These are phyloP conservation scores for Baccha elongata DNA, from an alignment of 2,888 invertebrate genomes.

Conservation along the genomic window DNA sequence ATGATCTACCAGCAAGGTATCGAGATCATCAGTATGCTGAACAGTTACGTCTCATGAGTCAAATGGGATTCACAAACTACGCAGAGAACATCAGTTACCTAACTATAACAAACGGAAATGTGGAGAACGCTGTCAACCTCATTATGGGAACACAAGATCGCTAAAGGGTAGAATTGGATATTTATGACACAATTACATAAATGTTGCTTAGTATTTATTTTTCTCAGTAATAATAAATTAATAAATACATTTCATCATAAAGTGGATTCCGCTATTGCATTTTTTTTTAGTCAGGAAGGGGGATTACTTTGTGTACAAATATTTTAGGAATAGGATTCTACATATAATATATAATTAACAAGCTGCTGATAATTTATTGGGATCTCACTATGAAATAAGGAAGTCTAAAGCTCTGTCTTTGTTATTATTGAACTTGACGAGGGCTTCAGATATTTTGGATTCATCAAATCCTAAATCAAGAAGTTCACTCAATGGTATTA, in stretches of 20 bases:
- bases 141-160: constrained; percentile 85
- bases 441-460: constrained; percentile 88
- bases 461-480: constrained; percentile 93
- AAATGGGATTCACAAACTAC: constrained; percentile 95
- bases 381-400: constrained; percentile 86
- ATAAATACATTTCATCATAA: constrained; percentile 71
- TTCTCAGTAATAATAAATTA: constrained; percentile 71
- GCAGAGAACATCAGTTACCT: constrained; percentile 92
- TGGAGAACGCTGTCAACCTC: constrained; percentile 95
- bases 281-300: constrained; percentile 15
- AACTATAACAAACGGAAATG: constrained; percentile 89
- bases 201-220: constrained; percentile 69
- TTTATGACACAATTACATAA: neutral
- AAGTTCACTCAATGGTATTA: constrained; percentile 89
- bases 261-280: constrained; percentile 53
- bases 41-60: constrained; percentile 91
- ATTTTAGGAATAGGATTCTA: constrained; percentile 8
- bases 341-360: constrained; percentile 18
- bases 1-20: constrained; percentile 78
- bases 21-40: constrained; percentile 82
- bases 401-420: constrained; percentile 93
- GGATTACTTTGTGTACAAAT: constrained; percentile 49
- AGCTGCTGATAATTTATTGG: neutral
- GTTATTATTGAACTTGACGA: constrained; percentile 90
- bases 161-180: too few species aligned